phyloP scores from a whole-genome alignment of 2,113 vertebrate genomes.

The Ailurus styani region DNA sequence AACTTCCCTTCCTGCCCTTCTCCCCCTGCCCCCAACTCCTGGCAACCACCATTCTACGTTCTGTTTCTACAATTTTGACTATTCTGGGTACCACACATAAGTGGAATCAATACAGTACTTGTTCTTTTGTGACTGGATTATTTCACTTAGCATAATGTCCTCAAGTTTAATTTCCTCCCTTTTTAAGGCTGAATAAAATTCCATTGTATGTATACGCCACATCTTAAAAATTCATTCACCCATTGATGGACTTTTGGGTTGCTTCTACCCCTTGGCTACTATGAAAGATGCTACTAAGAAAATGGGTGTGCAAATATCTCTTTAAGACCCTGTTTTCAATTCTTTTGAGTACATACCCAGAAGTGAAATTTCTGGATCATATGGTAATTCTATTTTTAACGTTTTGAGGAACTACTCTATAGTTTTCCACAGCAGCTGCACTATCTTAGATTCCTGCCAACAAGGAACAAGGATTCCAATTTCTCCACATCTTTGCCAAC shows the following conservation, averaged over 20 bases:
- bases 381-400: slow-evolving; percentile 7
- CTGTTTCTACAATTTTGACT: not conserved
- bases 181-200: slow-evolving; percentile 12
- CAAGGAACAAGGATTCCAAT: not conserved
- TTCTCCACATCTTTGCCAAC: not conserved
- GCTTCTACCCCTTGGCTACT: not conserved
- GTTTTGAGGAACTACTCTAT: not conserved
- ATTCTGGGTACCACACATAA: not conserved
- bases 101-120: not conserved
- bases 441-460: not conserved
- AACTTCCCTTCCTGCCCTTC: not conserved
- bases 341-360: not conserved
- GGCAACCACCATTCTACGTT: not conserved
- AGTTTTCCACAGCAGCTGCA: not conserved
- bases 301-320: not conserved
- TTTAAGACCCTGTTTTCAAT: not conserved
- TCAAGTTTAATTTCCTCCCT: not conserved
- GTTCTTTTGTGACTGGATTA: not conserved
- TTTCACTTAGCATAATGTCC: not conserved
- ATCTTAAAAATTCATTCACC: not conserved
- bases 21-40: not conserved
- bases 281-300: not conserved
- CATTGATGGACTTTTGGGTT: not conserved
- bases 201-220: not conserved
- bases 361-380: not conserved